These are phyloP conservation scores for Orthonevra nobilis DNA, from an alignment of 2,888 invertebrate species.

Conservation along the genomic window DNA sequence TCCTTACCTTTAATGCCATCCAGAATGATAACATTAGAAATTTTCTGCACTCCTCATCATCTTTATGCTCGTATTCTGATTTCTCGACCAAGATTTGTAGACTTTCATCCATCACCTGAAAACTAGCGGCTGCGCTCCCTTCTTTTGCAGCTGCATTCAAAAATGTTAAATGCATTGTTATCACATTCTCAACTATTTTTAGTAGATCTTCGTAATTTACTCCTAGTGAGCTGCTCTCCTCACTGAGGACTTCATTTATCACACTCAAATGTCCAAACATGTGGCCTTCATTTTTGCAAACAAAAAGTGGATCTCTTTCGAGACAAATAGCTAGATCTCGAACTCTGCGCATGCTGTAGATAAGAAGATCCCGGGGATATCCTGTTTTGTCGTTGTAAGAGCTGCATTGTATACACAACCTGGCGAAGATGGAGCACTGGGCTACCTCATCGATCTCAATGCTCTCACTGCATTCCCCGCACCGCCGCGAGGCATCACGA, in stretches of 20 bases:
- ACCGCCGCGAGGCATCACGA: constrained; percentile 70
- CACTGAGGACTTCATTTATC: constrained; percentile 73
- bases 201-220: constrained; percentile 69
- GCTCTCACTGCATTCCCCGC: constrained; percentile 71
- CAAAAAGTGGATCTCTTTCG: constrained; percentile 80
- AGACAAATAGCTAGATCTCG: constrained; percentile 73
- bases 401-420: constrained; percentile 72
- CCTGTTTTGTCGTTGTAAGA: constrained; percentile 72
- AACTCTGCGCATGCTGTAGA: constrained; percentile 75
- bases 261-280: constrained; percentile 80
- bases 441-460: constrained; percentile 76
- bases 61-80: constrained; percentile 76
- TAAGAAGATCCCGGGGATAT: constrained; percentile 74
- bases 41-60: constrained; percentile 81
- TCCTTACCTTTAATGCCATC: constrained; percentile 87
- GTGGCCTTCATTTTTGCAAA: constrained; percentile 81
- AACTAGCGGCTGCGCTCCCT: constrained; percentile 84
- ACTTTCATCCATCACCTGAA: constrained; percentile 88
- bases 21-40: constrained; percentile 88
- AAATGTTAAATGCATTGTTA: constrained; percentile 74
- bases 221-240: constrained; percentile 42
- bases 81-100: constrained; percentile 83
- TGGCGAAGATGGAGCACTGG: constrained; percentile 74
- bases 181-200: constrained; percentile 72
- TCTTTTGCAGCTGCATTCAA: constrained; percentile 73